Conservation (phyloP, 2,888 invertebrate species). For the Ctenicera cuprea region DNA sequence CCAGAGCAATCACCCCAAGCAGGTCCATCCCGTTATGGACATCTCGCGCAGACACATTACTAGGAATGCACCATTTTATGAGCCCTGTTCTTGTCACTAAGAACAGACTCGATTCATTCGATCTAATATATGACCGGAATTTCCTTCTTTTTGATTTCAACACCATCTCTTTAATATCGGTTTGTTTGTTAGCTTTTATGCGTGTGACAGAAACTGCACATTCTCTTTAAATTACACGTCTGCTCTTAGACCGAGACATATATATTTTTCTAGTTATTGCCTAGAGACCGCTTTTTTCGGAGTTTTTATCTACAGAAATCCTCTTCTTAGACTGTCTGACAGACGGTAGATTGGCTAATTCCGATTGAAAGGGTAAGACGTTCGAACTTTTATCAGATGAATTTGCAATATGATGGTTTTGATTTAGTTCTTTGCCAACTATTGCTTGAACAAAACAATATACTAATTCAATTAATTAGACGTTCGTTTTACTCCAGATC, state of each 20-base stretch:
- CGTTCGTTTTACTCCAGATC: no score
- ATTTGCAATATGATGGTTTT: neutral
- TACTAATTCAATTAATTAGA: constrained; percentile 4
- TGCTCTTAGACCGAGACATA: constrained; percentile 33
- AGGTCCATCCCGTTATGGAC: constrained; percentile 58
- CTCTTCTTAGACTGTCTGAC: constrained; percentile 10
- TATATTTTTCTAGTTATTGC: constrained; percentile 39
- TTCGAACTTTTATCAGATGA: constrained; percentile 7
- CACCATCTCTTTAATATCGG: constrained; percentile 42
- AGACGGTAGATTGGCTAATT: constrained; percentile 17
- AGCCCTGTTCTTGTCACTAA: constrained; percentile 56
- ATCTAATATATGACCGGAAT: constrained; percentile 47
- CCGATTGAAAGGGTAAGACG: constrained; percentile 21
- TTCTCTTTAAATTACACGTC: constrained; percentile 33
- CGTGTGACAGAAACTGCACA: constrained; percentile 33
- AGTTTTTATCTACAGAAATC: constrained; percentile 6
- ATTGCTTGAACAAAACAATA: neutral
- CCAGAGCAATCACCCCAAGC: constrained; percentile 52
- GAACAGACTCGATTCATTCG: constrained; percentile 51
- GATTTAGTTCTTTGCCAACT: neutral
- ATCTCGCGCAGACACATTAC: constrained; percentile 65
- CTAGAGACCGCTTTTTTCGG: constrained; percentile 28
- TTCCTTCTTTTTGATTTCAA: constrained; percentile 47
- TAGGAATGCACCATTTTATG: constrained; percentile 59
- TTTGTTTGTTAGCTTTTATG: constrained; percentile 42